Evolutionary conservation across 2,888 invertebrate genomes (phyloP).

Genomic region (Serripes groenlandicus): DNA sequence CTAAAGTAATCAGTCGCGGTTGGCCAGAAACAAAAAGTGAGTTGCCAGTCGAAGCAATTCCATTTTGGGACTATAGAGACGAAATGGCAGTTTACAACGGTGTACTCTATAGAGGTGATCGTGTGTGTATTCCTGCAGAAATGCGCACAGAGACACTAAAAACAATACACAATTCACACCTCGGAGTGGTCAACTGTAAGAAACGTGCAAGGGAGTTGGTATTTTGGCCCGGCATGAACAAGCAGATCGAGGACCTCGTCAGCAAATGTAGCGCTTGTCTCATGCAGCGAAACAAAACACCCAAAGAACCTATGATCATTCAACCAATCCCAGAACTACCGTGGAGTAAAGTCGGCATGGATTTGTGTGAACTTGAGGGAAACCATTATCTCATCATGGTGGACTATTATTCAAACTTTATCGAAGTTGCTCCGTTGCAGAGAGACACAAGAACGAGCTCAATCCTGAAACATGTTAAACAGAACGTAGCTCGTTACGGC

Average conservation of each 20-base stretch:
- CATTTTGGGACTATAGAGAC: constrained; percentile 49
- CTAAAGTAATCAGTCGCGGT: constrained; percentile 14
- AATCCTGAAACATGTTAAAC: constrained; percentile 33
- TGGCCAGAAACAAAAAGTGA: constrained; percentile 47
- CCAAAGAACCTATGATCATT: constrained; percentile 53
- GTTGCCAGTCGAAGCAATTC: constrained; percentile 16
- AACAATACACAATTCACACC: constrained; percentile 46
- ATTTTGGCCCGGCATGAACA: constrained; percentile 52
- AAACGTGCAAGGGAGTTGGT: constrained; percentile 42
- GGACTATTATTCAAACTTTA: constrained; percentile 40
- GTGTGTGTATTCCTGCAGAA: constrained; percentile 32
- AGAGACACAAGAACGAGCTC: constrained; percentile 20
- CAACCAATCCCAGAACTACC: constrained; percentile 35
- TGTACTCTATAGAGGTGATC: constrained; percentile 43
- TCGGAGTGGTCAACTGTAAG: constrained; percentile 60
- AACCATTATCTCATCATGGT: constrained; percentile 41
- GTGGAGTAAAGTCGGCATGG: constrained; percentile 46
- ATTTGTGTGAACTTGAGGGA: constrained; percentile 21
- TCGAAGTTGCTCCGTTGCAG: constrained; percentile 24
- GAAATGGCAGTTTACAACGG: constrained; percentile 53
- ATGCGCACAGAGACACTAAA: constrained; percentile 38
- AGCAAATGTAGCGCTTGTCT: constrained; percentile 44
- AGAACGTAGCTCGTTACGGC: constrained; percentile 60
- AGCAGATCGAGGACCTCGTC: constrained; percentile 29
- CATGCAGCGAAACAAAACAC: constrained; percentile 18